Percentiles rank a stretch among this genome's conserved stretches.
These are phyloP conservation scores for Clitarchus hookeri DNA, from an alignment of 2,888 invertebrate genomes.

Conservation along the genomic window DNA sequence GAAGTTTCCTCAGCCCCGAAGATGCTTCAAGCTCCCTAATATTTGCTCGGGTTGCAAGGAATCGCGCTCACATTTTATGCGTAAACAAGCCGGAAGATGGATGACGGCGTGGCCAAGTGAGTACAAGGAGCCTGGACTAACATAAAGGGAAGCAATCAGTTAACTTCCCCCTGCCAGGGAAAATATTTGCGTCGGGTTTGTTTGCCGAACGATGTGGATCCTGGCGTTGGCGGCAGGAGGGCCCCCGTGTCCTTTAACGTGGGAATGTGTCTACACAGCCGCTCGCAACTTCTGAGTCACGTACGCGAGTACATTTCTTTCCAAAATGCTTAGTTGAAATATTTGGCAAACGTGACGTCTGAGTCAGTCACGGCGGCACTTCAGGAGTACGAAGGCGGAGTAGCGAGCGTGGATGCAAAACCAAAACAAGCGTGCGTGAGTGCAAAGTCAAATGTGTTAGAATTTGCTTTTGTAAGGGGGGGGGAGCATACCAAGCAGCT, in stretches of 20 bases:
- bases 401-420: too few relatives aligned
- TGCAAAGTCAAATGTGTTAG: too few relatives aligned
- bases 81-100: background rate
- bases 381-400: background rate
- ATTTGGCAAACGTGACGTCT: background rate
- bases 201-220: background rate
- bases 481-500: too few relatives aligned
- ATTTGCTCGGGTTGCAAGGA: background rate
- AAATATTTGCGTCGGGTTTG: background rate
- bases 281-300: background rate
- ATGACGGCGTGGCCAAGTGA: background rate
- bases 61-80: background rate
- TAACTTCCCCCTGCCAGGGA: background rate
- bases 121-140: background rate
- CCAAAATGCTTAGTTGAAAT: background rate
- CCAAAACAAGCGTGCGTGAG: too few relatives aligned
- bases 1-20: background rate
- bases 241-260: too few relatives aligned
- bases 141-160: slow-evolving; percentile 2
- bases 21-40: background rate
- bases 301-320: background rate
- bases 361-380: background rate
- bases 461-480: too few relatives aligned
- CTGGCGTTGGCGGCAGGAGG: background rate
- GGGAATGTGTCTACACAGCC: too few relatives aligned